Conservation (phyloP, 2,888 invertebrate genomes). For the Unio delphinus region DNA sequence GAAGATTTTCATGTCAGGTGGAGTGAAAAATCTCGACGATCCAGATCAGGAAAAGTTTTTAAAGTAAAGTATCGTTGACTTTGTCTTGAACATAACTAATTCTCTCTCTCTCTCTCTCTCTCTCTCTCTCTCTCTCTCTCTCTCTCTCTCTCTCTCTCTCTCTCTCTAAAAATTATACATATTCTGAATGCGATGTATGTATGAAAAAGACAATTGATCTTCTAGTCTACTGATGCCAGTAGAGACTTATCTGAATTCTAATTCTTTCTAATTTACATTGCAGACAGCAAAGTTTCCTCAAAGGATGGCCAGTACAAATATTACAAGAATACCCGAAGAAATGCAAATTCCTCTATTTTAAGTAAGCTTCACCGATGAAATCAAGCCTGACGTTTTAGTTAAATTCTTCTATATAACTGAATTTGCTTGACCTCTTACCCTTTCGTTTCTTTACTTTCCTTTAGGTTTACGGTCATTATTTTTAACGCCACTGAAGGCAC, state of each 20-base stretch:
- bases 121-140: no score
- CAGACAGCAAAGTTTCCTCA: slow-evolving; percentile 47
- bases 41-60: slow-evolving; percentile 62
- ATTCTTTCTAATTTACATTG: slow-evolving; percentile 1
- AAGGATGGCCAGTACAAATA: slow-evolving; percentile 54
- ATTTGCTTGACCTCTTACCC: not conserved
- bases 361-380: slow-evolving; percentile 32
- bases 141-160: no score
- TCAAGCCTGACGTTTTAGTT: no score
- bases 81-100: not conserved
- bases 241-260: no score
- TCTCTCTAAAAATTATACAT: no score
- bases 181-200: no score
- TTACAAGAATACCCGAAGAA: slow-evolving; percentile 46
- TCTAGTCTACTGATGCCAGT: no score
- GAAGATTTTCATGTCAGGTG: slow-evolving; percentile 62
- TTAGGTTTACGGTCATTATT: no score
- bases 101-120: no score
- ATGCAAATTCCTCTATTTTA: slow-evolving; percentile 58
- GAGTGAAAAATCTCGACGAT: slow-evolving; percentile 59
- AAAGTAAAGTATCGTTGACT: slow-evolving; percentile 33
- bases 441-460: no score
- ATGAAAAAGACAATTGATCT: no score
- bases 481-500: no score
- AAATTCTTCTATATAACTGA: not conserved